These are phyloP conservation scores for Chrysolina haemoptera DNA, from an alignment of 2,888 invertebrate genomes.

Conservation along the genomic window DNA sequence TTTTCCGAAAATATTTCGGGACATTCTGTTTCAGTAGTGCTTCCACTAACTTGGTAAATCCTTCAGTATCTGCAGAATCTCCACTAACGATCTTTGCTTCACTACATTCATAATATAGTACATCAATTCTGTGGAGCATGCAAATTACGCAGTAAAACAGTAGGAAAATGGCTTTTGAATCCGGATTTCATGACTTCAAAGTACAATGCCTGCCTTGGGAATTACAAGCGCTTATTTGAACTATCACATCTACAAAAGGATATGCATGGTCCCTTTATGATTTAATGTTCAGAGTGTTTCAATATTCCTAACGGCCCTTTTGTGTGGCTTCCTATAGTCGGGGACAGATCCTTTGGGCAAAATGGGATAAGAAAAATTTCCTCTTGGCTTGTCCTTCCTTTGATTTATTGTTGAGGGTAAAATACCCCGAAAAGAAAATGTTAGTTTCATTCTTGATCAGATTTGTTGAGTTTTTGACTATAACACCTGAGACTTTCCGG, in stretches of 20 bases:
- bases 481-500: too few relatives aligned
- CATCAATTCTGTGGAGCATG: background rate
- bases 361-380: constrained; percentile 37
- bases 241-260: constrained; percentile 26
- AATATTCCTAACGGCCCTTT: constrained; percentile 35
- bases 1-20: too few relatives aligned
- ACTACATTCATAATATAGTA: background rate
- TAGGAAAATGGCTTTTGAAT: background rate
- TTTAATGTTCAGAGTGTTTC: constrained; percentile 34
- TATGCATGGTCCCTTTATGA: constrained; percentile 35
- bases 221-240: constrained; percentile 36
- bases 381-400: background rate
- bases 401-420: constrained; percentile 12
- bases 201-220: constrained; percentile 20
- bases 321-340: constrained; percentile 22
- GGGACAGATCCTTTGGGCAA: constrained; percentile 41
- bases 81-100: background rate
- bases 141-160: background rate
- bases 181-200: constrained; percentile 9
- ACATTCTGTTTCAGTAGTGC: too few relatives aligned
- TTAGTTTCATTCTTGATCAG: too few relatives aligned
- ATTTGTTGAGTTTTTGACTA: too few relatives aligned
- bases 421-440: constrained; percentile 12
- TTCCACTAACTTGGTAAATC: too few relatives aligned
- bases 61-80: too few relatives aligned